A percentile compares a stretch with the other conserved stretches of the same genome.
Evolutionary conservation across 2,888 invertebrate species (phyloP).

Genomic region (Tigriopus californicus): DNA sequence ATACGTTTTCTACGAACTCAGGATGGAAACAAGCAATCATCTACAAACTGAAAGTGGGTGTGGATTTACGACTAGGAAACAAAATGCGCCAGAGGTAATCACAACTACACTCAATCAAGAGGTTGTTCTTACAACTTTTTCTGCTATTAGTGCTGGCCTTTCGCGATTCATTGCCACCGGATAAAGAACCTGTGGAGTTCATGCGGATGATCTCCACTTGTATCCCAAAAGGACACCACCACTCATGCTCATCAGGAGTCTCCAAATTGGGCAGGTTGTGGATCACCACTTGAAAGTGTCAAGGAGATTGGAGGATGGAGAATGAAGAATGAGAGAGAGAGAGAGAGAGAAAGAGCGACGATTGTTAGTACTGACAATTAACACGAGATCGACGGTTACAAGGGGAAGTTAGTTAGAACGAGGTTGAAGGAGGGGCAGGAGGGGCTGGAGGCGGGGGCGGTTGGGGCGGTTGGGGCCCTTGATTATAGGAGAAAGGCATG

Average conservation of each 20-base stretch:
- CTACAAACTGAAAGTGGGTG: too few relatives aligned
- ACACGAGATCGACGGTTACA: too few relatives aligned
- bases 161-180: neutral
- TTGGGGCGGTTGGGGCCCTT: neutral
- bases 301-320: neutral
- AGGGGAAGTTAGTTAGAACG: neutral
- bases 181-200: neutral
- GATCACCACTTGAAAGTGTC: constrained; percentile 4
- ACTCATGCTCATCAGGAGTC: constrained; percentile 72
- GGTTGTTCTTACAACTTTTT: neutral
- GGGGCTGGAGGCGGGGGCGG: neutral
- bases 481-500: constrained; percentile 1
- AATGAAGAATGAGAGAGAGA: constrained; percentile 12
- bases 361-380: neutral
- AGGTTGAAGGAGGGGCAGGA: neutral
- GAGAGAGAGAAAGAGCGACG: constrained; percentile 11
- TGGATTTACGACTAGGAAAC: too few relatives aligned
- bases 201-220: neutral
- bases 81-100: too few relatives aligned
- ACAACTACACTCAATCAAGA: too few relatives aligned
- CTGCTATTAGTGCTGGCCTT: neutral
- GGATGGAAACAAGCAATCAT: too few relatives aligned
- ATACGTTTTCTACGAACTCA: too few relatives aligned
- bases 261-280: constrained; percentile 13
- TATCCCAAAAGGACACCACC: constrained; percentile 54